Percentiles rank a stretch among this genome's conserved stretches.
Evolutionary conservation across 2,888 invertebrate species (phyloP).

Genomic region (Terebella lapidaria): DNA sequence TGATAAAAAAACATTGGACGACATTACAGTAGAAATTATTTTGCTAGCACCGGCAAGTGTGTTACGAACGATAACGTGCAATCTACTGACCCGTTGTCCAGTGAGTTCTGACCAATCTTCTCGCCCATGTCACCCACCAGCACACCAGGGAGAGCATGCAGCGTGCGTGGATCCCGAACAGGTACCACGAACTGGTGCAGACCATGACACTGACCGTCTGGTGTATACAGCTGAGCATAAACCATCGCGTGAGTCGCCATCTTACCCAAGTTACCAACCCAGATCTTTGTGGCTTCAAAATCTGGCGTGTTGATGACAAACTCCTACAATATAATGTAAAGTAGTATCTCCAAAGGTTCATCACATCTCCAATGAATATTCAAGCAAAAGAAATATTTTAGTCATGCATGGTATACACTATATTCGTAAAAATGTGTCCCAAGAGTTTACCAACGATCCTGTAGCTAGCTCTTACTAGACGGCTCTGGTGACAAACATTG

Average conservation of each 20-base stretch:
- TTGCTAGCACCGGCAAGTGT: no score
- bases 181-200: slow-evolving; percentile 85
- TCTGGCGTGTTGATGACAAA: slow-evolving; percentile 71
- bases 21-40: no score
- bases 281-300: slow-evolving; percentile 76
- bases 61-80: no score
- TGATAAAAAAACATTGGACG: slow-evolving; percentile 53
- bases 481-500: no score
- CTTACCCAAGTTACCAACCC: slow-evolving; percentile 72
- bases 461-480: no score
- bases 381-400: no score
- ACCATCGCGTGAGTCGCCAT: slow-evolving; percentile 80
- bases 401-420: no score
- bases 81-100: slow-evolving; percentile 81
- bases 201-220: slow-evolving; percentile 66
- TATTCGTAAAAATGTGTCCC: no score
- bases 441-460: no score
- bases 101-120: slow-evolving; percentile 83
- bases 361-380: no score
- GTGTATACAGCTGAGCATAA: slow-evolving; percentile 80
- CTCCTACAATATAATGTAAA: slow-evolving; percentile 57
- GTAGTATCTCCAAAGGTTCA: no score
- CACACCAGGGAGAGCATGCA: slow-evolving; percentile 63
- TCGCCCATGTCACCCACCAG: slow-evolving; percentile 87
- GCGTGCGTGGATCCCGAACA: slow-evolving; percentile 56